Percentiles rank a stretch among this genome's conserved stretches.
Evolutionary conservation across 2,113 vertebrate species (phyloP).

Genomic region (Dissostichus mawsoni): DNA sequence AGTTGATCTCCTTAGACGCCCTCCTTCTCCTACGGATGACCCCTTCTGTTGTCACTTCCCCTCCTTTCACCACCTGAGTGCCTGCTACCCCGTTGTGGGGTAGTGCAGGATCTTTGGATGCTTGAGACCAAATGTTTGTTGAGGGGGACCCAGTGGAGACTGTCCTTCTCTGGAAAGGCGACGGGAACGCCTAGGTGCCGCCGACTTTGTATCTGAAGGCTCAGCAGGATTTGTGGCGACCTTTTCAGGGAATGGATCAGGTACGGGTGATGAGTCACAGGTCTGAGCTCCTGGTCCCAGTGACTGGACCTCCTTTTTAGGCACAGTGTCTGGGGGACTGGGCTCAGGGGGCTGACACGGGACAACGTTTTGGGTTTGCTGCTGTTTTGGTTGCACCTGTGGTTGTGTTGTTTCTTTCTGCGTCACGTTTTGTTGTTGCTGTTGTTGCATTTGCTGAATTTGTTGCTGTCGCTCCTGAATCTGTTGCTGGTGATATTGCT

Average conservation of each 20-base stretch:
- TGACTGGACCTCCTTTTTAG: slow-evolving; percentile 72
- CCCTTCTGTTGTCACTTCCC: slow-evolving; percentile 83
- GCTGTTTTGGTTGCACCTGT: slow-evolving; percentile 78
- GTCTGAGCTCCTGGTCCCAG: slow-evolving; percentile 64
- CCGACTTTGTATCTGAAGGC: slow-evolving; percentile 72
- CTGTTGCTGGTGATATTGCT: slow-evolving; percentile 72
- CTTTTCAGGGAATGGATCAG: slow-evolving; percentile 84
- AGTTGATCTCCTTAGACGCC: slow-evolving; percentile 94
- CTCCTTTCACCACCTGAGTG: slow-evolving; percentile 12
- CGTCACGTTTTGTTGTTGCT: slow-evolving; percentile 64
- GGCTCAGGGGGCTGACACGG: slow-evolving; percentile 57
- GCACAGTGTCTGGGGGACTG: slow-evolving; percentile 2
- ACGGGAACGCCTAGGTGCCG: slow-evolving; percentile 91
- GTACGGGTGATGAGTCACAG: slow-evolving; percentile 72
- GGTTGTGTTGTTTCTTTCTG: slow-evolving; percentile 78
- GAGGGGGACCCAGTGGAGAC: slow-evolving; percentile 75
- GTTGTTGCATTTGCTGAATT: slow-evolving; percentile 70
- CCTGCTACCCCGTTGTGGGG: slow-evolving; percentile 74
- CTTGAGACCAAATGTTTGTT: slow-evolving; percentile 64
- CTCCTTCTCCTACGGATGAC: slow-evolving; percentile 92
- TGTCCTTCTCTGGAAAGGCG: slow-evolving; percentile 95
- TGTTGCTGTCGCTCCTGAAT: slow-evolving; percentile 63
- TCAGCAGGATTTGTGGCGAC: slow-evolving; percentile 80
- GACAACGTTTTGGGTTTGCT: slow-evolving; percentile 62
- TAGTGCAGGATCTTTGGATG: slow-evolving; percentile 62